Conservation (phyloP, 1,140 invertebrate species). For the Heterodera schachtii region DNA sequence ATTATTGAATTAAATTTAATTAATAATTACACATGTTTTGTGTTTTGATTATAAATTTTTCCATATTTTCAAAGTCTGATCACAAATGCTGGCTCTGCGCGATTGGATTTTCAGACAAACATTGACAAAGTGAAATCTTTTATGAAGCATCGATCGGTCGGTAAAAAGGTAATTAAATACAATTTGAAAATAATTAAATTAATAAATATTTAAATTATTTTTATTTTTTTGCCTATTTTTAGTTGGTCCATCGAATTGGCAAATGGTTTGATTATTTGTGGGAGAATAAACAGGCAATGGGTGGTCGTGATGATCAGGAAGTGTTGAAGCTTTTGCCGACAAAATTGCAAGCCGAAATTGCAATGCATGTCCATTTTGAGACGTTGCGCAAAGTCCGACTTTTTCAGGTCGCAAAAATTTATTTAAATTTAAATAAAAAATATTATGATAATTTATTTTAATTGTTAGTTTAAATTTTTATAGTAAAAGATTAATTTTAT, state of each 20-base stretch:
- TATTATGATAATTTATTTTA: no score
- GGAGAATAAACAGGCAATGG: constrained; percentile 66
- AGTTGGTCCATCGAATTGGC: constrained; percentile 74
- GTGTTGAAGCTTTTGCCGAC: constrained; percentile 77
- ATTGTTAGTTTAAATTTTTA: no score
- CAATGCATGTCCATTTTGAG: constrained; percentile 90
- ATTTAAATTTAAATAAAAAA: neutral
- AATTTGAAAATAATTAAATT: no score
- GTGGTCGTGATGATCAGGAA: constrained; percentile 47
- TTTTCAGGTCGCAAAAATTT: constrained; percentile 55
- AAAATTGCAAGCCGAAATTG: constrained; percentile 92
- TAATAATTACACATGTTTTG: no score
- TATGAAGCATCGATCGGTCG: constrained; percentile 75
- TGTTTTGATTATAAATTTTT: neutral
- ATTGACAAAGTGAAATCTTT: constrained; percentile 96
- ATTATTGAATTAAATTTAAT: no score
- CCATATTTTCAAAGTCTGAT: constrained; percentile 77
- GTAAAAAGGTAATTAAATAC: constrained; percentile 39
- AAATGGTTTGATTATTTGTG: constrained; percentile 97
- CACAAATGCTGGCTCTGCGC: constrained; percentile 90
- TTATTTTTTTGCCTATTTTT: neutral
- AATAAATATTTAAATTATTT: no score
- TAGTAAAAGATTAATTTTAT: no score
- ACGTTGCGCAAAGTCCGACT: constrained; percentile 86
- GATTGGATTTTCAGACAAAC: constrained; percentile 88